Evolutionary conservation across 2,113 vertebrate genomes (phyloP).

Genomic region (Mobula hypostoma): DNA sequence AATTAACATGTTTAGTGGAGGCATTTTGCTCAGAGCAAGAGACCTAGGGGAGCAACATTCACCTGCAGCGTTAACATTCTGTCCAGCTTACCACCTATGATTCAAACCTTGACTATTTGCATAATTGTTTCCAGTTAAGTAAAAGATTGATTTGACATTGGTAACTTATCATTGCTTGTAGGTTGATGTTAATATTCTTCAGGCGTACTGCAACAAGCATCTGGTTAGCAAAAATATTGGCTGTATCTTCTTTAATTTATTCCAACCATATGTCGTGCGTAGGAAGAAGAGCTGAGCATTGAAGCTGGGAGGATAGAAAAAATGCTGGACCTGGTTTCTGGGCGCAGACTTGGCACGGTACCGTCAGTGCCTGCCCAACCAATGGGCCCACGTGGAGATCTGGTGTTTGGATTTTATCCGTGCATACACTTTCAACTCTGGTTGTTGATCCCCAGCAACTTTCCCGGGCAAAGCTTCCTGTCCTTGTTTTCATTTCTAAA

Average conservation of each 20-base stretch:
- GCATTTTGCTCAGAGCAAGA: not conserved
- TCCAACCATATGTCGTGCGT: conserved; percentile 27
- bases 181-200: not conserved
- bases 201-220: not conserved
- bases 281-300: not conserved
- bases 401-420: not conserved
- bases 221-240: conserved; percentile 8
- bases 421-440: too few species aligned
- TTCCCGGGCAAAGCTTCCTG: too few species aligned
- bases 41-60: not conserved
- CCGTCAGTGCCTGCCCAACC: not conserved
- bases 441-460: too few species aligned
- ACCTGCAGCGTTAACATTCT: not conserved
- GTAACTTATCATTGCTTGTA: not conserved
- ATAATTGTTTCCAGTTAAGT: not conserved
- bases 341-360: not conserved
- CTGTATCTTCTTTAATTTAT: conserved; percentile 7
- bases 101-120: not conserved
- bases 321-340: not conserved
- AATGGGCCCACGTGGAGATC: not conserved
- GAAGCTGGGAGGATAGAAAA: not conserved
- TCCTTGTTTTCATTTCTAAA: too few species aligned
- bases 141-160: conserved; percentile 27
- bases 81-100: not conserved
- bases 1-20: not conserved